Evolutionary conservation across 2,888 invertebrate genomes (phyloP), one percentile per base, ranked within the genome.

Genomic region (Dendrolimus pini): DNA sequence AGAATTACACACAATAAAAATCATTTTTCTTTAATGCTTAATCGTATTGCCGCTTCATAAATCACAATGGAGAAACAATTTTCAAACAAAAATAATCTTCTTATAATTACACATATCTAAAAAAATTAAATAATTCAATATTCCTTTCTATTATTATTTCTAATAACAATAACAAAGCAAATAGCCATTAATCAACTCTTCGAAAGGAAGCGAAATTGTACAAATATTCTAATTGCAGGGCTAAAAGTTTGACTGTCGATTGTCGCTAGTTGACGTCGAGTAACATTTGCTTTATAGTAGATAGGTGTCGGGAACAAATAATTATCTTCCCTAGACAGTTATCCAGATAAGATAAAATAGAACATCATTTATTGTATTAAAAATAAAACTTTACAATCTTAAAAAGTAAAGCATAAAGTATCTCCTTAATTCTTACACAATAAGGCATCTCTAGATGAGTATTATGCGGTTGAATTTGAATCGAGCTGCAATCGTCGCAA

Each of bases 11-110:
- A 9, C 54, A 54, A 30, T 63, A 65, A 70, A 72, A 70, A 71
- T 74, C 66, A 72, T 72, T 71, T 76, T 67, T 71, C 72, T 77
- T 77, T 77, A 75, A 76, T 86, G 77, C 82, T 82, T 83, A 84
- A 78, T 81, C 76, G 75, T 88, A 87, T 87, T 86, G 85, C 86
- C 85, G 83, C 77, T 80, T 89, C 85, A 81, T 82, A 83, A 83
- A 87, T 85, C 87, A 86, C 86, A 86, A 85, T 82, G 82, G 87
- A 83, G 83, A 87, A 89, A 87, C 80, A 83, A 80, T 80, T 78
- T 77, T 78, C 41, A 80, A 84, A 86, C 77, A 81, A 82, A 30
- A 82, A 83, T 82, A 82, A 80, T 77, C 77, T 68, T 80, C 82
- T 82, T 84, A 85, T 73, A 77, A 69, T 78, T 72, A 78, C 72